phyloP scores from a whole-genome alignment of 2,113 vertebrate species.

The Pomatorhinus ruficollis region DNA sequence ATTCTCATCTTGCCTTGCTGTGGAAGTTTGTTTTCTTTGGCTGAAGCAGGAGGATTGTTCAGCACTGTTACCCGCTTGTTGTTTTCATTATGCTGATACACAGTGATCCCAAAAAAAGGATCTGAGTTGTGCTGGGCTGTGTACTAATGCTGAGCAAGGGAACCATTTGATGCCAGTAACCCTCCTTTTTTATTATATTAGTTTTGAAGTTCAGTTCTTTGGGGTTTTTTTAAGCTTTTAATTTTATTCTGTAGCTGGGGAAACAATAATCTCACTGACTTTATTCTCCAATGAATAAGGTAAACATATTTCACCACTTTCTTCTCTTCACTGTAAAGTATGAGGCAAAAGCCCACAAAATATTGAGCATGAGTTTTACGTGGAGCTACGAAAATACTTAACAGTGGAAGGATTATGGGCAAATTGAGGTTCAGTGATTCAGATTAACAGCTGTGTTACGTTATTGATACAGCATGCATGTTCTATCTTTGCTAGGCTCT shows the following conservation, averaged over 20 bases:
- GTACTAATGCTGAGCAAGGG: not conserved
- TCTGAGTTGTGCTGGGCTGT: not conserved
- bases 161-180: not conserved
- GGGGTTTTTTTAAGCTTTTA: not conserved
- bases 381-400: not conserved
- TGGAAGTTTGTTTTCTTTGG: too few species aligned
- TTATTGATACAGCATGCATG: not conserved
- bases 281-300: not conserved
- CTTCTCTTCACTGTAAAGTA: not conserved
- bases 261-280: not conserved
- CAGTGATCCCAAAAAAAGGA: rapidly evolving
- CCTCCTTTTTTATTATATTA: not conserved
- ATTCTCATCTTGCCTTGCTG: too few species aligned
- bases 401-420: not conserved
- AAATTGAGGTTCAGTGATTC: not conserved
- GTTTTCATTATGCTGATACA: not conserved
- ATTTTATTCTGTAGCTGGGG: not conserved
- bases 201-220: not conserved
- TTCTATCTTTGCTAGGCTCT: not conserved
- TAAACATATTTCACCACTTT: not conserved
- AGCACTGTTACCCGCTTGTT: not conserved
- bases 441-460: not conserved
- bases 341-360: not conserved
- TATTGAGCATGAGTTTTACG: not conserved
- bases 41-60: not conserved